Evolutionary conservation across 2,113 vertebrate species (phyloP).

Genomic region (Datnioides undecimradiatus): DNA sequence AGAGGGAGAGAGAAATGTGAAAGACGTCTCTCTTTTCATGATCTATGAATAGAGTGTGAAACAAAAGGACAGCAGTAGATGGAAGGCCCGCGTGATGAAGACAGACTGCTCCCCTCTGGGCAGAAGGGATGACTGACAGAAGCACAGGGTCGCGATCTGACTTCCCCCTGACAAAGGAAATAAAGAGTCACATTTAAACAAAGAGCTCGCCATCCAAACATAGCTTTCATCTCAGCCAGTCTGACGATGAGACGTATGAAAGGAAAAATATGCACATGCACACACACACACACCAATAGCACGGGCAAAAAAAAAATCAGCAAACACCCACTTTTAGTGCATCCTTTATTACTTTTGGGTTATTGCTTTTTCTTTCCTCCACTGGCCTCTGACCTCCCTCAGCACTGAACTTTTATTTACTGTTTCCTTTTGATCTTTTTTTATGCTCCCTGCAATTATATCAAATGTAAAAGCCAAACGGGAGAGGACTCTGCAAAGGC

Average conservation of each 20-base stretch:
- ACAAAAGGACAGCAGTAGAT: conserved; percentile 71
- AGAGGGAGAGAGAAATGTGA: conserved; percentile 43
- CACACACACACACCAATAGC: not conserved
- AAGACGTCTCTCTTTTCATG: conserved; percentile 53
- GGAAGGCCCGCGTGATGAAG: conserved; percentile 52
- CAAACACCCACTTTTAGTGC: conserved; percentile 45
- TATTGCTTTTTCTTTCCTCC: conserved; percentile 49
- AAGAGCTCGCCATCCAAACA: conserved; percentile 60
- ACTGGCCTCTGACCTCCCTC: conserved; percentile 38
- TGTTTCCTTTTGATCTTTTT: conserved; percentile 52
- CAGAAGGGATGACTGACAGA: conserved; percentile 69
- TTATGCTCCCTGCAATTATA: conserved; percentile 33
- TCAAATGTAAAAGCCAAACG: conserved; percentile 23
- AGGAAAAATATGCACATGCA: conserved; percentile 26
- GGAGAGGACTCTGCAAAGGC: not conserved
- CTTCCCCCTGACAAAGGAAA: conserved; percentile 52
- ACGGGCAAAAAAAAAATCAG: conserved; percentile 34
- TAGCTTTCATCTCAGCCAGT: conserved; percentile 54
- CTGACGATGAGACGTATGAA: conserved; percentile 51
- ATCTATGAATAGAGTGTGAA: conserved; percentile 74
- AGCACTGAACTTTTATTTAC: conserved; percentile 38
- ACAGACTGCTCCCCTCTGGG: conserved; percentile 65
- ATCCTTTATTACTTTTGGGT: conserved; percentile 64
- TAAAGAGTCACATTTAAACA: conserved; percentile 69
- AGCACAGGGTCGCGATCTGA: conserved; percentile 63